Base-by-base conservation (phyloP, 23 tunicate genomes). In the Aplidium turbinatum region DNA sequence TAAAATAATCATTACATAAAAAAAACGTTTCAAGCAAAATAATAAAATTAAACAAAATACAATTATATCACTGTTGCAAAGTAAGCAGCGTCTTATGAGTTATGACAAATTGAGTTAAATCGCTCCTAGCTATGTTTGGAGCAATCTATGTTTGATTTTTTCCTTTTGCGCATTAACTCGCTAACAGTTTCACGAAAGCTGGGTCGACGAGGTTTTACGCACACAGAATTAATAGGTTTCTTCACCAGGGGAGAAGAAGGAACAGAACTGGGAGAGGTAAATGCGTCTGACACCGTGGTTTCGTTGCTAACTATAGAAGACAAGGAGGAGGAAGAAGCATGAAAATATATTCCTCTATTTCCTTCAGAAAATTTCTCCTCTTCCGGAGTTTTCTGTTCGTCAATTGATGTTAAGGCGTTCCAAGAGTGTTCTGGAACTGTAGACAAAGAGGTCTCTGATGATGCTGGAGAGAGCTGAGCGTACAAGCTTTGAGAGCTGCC, bases 101-200 rank as follows among this genome's bases (percentile, higher is more conserved):
- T n/a, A n/a, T n/a, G 16, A 9, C 50, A 42, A 42, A 42, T 9
- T 16, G 50, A 42, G 16, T 42, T 42, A 42, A 42, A 47, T 70
- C 58, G 33, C 25, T 70, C 76, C 28, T 70, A 46, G 46, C 76
- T 70, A 26, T 46, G 36, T 18, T 47, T 70, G 3, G 38, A 6
- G 11, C n/a, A 3, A 38, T 70, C 76, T 35, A 22, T 70, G 11
- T 27, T 13, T 40, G 62, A 45, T 33, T 70, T 35, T 33, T 78
- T 78, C 52, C 68, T 60, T 16, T 68, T 52, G 40, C 68, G 68
- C n/a, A 78, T 78, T 5, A 78, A 36, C 18, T 45, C 75, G n/a
- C 40, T 47, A 20, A 78, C 75, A 6, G 83, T 58, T 52, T 65
- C 83, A 5, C 83, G 75, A 52, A 78, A 39, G 35, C 75, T 78